A percentile compares a stretch with the other conserved stretches of the same genome.
Evolutionary conservation across 1,140 invertebrate species (phyloP).

Genomic region (Palaemon carinicauda): DNA sequence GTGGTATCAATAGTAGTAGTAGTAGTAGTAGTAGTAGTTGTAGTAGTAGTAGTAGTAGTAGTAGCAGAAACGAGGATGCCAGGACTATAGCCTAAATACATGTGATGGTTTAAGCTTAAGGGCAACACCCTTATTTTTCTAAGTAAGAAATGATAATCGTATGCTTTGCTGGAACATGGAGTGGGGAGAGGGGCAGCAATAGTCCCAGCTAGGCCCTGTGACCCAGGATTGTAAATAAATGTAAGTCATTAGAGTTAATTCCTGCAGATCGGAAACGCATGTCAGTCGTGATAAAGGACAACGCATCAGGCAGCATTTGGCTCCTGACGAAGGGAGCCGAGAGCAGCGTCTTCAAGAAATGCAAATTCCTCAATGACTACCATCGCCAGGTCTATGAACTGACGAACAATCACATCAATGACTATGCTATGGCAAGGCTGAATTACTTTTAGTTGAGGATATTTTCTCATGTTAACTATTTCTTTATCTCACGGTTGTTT

Average conservation of each 20-base stretch:
- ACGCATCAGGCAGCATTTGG: conserved; percentile 69
- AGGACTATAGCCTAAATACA: too few species aligned
- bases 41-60: too few species aligned
- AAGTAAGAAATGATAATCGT: too few species aligned
- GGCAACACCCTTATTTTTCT: too few species aligned
- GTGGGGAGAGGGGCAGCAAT: too few species aligned
- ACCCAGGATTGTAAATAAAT: neutral
- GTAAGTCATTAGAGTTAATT: too few species aligned
- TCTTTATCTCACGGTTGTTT: too few species aligned
- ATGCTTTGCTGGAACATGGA: too few species aligned
- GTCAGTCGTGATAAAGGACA: conserved; percentile 72
- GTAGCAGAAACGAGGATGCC: too few species aligned
- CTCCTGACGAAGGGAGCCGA: conserved; percentile 86
- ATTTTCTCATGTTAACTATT: neutral
- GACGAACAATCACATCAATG: conserved; percentile 67
- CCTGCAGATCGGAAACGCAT: conserved; percentile 71
- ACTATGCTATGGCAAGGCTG: conserved; percentile 70
- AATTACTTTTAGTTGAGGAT: neutral
- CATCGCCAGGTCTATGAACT: conserved; percentile 62
- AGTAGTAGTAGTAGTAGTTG: too few species aligned
- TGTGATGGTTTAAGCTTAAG: too few species aligned
- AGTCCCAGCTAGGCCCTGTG: too few species aligned
- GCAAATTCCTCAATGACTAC: conserved; percentile 61
- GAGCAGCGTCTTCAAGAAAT: conserved; percentile 74
- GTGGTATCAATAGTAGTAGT: neutral